These are phyloP conservation scores for Phocoena sinus DNA, from an alignment of 2,113 vertebrate genomes.

Conservation along the genomic window DNA sequence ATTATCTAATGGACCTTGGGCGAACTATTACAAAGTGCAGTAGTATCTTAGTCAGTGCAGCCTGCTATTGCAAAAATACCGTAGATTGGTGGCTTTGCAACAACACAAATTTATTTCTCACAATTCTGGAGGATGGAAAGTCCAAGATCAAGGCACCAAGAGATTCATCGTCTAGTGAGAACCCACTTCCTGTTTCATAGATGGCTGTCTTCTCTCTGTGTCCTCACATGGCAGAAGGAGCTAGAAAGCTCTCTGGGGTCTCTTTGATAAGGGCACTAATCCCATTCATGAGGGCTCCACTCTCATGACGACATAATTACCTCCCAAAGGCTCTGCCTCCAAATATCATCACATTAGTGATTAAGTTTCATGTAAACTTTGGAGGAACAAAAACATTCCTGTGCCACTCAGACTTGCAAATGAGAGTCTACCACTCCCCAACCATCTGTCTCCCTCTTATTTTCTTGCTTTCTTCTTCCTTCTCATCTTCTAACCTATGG, in stretches of 20 bases:
- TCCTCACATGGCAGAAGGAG: not conserved
- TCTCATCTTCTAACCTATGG: not conserved
- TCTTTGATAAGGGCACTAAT: not conserved
- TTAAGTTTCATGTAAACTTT: not conserved
- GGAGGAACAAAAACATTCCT: not conserved
- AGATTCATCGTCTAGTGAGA: not conserved
- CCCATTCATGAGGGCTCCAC: not conserved
- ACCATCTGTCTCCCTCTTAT: not conserved
- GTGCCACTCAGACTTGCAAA: not conserved
- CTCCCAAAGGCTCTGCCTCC: not conserved
- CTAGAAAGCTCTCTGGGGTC: not conserved
- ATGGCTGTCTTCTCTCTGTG: not conserved
- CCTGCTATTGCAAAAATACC: not conserved
- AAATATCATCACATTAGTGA: not conserved
- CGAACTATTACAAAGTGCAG: not conserved
- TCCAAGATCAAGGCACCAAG: not conserved
- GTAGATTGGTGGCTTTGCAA: not conserved
- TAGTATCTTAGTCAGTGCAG: not conserved
- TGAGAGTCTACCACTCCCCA: not conserved
- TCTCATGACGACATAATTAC: not conserved
- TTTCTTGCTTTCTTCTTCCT: not conserved
- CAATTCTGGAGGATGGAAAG: not conserved
- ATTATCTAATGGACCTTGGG: not conserved
- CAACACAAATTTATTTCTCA: not conserved
- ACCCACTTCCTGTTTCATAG: not conserved